Conservation (phyloP, 64 coral and sea anemone species). For the Montipora efflorescens region DNA sequence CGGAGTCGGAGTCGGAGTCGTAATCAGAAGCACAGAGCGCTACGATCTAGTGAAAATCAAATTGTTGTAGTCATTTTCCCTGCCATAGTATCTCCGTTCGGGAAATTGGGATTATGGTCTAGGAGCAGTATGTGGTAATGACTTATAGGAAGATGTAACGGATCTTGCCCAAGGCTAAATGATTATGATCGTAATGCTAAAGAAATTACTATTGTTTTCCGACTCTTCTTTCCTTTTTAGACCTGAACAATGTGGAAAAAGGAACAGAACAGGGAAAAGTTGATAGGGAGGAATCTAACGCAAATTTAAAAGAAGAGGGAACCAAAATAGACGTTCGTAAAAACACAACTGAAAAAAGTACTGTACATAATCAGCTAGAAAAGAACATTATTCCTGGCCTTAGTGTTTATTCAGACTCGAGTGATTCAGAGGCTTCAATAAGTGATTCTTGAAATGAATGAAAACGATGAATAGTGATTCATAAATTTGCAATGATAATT, state of each 20-base stretch:
- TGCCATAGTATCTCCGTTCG: too few species aligned
- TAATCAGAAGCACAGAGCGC: too few species aligned
- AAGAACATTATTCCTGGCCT: slow-evolving; percentile 63
- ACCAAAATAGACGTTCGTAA: background rate
- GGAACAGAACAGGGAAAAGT: background rate
- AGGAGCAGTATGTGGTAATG: too few species aligned
- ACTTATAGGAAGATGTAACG: too few species aligned
- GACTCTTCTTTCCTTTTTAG: background rate
- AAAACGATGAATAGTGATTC: background rate
- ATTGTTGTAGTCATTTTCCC: too few species aligned
- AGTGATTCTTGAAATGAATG: slow-evolving; percentile 22
- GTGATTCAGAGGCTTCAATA: slow-evolving; percentile 79
- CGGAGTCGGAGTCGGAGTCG: too few species aligned
- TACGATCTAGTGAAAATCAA: too few species aligned
- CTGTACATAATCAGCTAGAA: background rate
- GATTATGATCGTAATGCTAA: too few species aligned
- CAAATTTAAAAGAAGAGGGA: slow-evolving; percentile 2
- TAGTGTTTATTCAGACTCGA: slow-evolving; percentile 88
- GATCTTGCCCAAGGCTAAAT: too few species aligned
- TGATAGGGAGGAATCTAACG: background rate
- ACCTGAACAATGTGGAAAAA: background rate
- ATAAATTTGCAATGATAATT: background rate
- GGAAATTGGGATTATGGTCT: too few species aligned
- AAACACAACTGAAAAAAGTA: slow-evolving; percentile 4
- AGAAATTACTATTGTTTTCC: too few species aligned